phyloP scores from a whole-genome alignment of 92 coral and sea anemone species.

The Palythoa caribaeorum region DNA sequence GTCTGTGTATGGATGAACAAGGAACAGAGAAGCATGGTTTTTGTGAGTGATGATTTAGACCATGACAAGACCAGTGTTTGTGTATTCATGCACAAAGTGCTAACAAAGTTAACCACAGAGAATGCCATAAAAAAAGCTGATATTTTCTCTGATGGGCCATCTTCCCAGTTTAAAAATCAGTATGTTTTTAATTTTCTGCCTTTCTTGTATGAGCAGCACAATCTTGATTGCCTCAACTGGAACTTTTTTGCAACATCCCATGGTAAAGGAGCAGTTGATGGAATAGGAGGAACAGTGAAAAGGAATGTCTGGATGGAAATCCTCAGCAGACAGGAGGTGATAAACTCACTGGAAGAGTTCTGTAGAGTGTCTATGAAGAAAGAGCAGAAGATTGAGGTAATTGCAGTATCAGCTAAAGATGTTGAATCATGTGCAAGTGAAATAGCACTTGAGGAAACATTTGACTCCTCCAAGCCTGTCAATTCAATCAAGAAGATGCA shows the following conservation, averaged over 20 bases:
- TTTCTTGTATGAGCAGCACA: slow-evolving; percentile 42
- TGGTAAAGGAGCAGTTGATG: slow-evolving; percentile 32
- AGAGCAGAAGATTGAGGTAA: slow-evolving; percentile 34
- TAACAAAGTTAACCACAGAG: slow-evolving; percentile 33
- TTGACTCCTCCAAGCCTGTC: slow-evolving; percentile 41
- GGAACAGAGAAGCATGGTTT: slow-evolving; percentile 65
- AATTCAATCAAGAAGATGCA: slow-evolving; percentile 61
- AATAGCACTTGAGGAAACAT: slow-evolving; percentile 20
- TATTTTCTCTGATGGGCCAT: slow-evolving; percentile 55
- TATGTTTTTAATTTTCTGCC: slow-evolving; percentile 62
- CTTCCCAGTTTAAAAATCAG: slow-evolving; percentile 64
- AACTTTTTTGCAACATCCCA: slow-evolving; percentile 63
- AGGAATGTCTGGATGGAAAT: slow-evolving; percentile 68
- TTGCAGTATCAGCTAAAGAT: not conserved
- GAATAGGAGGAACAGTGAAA: slow-evolving; percentile 32
- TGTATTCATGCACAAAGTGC: slow-evolving; percentile 57
- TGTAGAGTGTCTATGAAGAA: slow-evolving; percentile 43
- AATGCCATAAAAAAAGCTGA: slow-evolving; percentile 57
- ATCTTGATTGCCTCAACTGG: slow-evolving; percentile 51
- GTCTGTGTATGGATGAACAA: slow-evolving; percentile 63
- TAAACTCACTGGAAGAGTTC: slow-evolving; percentile 52
- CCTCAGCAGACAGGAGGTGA: slow-evolving; percentile 44
- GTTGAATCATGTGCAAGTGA: not conserved
- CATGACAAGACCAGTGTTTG: slow-evolving; percentile 70
- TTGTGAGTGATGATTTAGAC: slow-evolving; percentile 66